Evolutionary conservation across 1,140 invertebrate genomes (phyloP).

Genomic region (Habropoda laboriosa): DNA sequence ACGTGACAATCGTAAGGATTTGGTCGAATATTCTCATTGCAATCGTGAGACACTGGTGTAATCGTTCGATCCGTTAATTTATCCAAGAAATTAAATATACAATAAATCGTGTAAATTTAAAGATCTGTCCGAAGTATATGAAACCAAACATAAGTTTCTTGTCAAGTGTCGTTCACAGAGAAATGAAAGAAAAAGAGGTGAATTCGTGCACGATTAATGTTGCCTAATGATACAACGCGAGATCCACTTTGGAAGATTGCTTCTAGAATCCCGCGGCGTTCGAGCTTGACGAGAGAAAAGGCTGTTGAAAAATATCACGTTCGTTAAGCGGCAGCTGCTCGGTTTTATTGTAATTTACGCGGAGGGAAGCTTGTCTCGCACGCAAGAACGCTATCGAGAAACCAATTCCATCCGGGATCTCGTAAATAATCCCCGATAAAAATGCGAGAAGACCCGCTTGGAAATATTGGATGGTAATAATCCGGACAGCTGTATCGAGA

Average conservation of each 20-base stretch:
- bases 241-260: conserved; percentile 40
- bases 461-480: background rate
- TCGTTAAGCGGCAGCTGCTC: conserved; percentile 11
- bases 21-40: background rate
- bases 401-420: background rate
- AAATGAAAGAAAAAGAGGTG: background rate
- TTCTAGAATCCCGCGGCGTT: conserved; percentile 1
- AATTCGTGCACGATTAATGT: background rate
- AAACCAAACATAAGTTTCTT: too few relatives aligned
- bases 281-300: background rate
- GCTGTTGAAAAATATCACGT: background rate
- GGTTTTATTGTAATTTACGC: conserved; percentile 7
- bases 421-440: background rate
- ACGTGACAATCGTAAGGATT: conserved; percentile 22
- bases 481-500: background rate
- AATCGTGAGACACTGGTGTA: background rate
- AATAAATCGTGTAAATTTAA: too few relatives aligned
- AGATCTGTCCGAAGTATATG: background rate
- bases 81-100: too few relatives aligned
- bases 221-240: conserved; percentile 10
- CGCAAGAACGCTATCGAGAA: background rate
- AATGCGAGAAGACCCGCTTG: background rate
- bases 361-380: background rate
- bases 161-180: background rate
- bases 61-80: conserved; percentile 27